Evolutionary conservation across 2,797 vertebrate genomes (phyloP), one percentile per base, ranked within the genome.

Genomic region (Denticeps clupeoides): DNA sequence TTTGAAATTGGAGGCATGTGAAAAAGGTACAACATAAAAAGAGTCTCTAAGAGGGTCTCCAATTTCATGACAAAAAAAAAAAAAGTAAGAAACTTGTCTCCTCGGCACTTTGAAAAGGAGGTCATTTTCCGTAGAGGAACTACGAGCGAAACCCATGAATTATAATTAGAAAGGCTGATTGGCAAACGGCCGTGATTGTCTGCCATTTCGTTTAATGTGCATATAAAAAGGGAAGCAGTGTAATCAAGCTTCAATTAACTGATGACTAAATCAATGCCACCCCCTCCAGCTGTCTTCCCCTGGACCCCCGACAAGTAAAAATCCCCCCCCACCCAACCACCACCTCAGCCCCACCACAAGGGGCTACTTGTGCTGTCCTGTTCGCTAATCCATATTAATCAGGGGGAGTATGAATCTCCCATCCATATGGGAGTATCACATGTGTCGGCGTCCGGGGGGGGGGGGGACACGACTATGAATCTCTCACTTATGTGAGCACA

Each of bases 191-290:
- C 22, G 59, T 57, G 64, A 66, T 75, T 79, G 75, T 70, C 70
- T 64, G 73, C 65, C 53, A 53, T 70, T 79, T 72, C 65, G 45
- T 68, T 79, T 70, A 61, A 67, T 53, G 46, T 59, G 47, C 46
- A 49, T 60, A 50, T 55, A 56, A 56, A 62, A 51, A 59, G 67
- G 58, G 55, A 65, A 56, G 67, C 61, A 57, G 75, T 77, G 63
- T 60, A 75, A 82, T 82, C 79, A 57, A 67, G 62, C 66, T 74
- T 65, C 72, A 78, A 79, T 80, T 80, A 80, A 72, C 62, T 75
- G 72, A 60, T 59, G 68, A 73, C 75, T 76, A 78, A 78, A 82
- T 75, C 67, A 63, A 68, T 67, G 63, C 63, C 42, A 23, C 61
- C 65, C 58, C 72, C 69, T 65, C 16, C 61, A 68, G 73, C 73